Conservation (phyloP, 2,888 invertebrate species). For the Poecilus cupreus region DNA sequence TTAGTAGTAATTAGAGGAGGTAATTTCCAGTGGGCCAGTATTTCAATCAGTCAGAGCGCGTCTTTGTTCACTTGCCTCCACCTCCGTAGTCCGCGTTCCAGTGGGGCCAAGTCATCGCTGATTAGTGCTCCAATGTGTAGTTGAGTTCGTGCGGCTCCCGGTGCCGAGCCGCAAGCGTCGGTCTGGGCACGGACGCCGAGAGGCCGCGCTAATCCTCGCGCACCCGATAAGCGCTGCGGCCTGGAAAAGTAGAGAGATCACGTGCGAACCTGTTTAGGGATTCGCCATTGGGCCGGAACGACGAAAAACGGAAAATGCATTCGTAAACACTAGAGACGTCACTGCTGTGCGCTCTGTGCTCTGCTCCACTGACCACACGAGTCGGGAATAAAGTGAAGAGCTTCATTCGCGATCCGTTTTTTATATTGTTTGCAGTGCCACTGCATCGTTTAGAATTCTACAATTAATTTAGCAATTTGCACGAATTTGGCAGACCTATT, state of each 20-base stretch:
- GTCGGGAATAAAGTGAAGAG: neutral
- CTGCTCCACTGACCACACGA: neutral
- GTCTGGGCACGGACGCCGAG: neutral
- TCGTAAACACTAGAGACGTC: slow-evolving; percentile 28
- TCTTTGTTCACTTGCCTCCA: neutral
- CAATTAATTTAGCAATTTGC: neutral
- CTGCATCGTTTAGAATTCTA: neutral
- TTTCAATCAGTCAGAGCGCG: slow-evolving; percentile 15
- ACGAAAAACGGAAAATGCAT: slow-evolving; percentile 42
- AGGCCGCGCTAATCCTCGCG: neutral
- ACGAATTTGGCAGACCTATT: neutral
- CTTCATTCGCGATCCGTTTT: neutral
- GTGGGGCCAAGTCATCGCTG: slow-evolving; percentile 31
- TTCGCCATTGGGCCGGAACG: slow-evolving; percentile 43
- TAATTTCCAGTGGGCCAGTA: neutral
- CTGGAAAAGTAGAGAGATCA: slow-evolving; percentile 31
- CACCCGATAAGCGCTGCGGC: slow-evolving; percentile 7
- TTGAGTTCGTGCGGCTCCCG: neutral
- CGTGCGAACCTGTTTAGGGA: slow-evolving; percentile 42
- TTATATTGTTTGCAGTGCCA: neutral
- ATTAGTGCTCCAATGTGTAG: slow-evolving; percentile 24
- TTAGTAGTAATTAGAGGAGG: slow-evolving; percentile 9
- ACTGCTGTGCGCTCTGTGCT: neutral
- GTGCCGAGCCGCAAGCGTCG: neutral
- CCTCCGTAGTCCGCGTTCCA: neutral